Conservation (phyloP, 1,140 invertebrate species). For the Drosophila elegans region DNA sequence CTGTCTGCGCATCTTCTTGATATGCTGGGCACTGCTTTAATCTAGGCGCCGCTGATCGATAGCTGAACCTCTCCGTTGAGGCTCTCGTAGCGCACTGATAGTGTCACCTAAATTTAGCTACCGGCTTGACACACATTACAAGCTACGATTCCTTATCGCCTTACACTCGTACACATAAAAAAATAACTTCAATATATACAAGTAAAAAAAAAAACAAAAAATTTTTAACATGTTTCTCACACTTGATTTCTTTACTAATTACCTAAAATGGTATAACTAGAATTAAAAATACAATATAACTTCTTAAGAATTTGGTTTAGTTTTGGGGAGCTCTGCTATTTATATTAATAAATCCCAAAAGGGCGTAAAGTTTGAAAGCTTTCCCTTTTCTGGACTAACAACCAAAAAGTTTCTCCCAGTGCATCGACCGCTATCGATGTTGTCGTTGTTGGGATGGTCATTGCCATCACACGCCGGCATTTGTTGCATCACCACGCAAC, state of each 20-base stretch:
- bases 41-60: conserved; percentile 21
- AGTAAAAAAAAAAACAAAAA: too few species aligned
- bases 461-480: conserved; percentile 39
- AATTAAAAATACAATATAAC: too few species aligned
- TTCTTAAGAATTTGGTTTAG: too few species aligned
- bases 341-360: too few species aligned
- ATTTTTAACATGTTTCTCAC: too few species aligned
- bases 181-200: not conserved
- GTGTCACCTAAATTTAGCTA: conserved; percentile 62
- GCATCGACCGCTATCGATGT: conserved; percentile 20
- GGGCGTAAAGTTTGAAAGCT: too few species aligned
- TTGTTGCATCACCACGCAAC: conserved; percentile 43
- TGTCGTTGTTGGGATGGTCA: conserved; percentile 26
- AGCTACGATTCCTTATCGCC: conserved; percentile 25
- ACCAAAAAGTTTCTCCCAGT: not conserved
- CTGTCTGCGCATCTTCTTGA: conserved; percentile 70
- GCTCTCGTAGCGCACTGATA: conserved; percentile 64
- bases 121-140: conserved; percentile 71
- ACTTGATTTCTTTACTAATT: too few species aligned
- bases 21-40: conserved; percentile 14
- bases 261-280: too few species aligned
- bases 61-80: conserved; percentile 47
- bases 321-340: too few species aligned
- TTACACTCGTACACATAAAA: conserved; percentile 6
- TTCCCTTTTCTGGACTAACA: not conserved